Evolutionary conservation across 2,797 vertebrate genomes (phyloP).

Genomic region (Gallinago solitaria): DNA sequence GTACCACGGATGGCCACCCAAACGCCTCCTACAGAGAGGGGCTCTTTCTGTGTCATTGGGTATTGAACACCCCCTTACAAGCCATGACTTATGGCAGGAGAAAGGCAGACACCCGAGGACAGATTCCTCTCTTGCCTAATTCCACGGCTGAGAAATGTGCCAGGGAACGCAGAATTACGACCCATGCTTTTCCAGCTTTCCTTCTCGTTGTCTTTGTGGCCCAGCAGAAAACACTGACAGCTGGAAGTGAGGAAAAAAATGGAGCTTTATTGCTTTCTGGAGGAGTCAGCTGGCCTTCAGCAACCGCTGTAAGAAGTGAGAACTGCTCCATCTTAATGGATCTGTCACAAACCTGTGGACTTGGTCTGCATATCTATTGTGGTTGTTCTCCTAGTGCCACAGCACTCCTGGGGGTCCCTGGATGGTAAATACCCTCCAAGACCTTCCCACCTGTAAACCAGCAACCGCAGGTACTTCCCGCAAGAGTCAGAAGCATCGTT

Average conservation of each 20-base stretch:
- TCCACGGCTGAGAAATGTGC: neutral
- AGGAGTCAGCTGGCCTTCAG: neutral
- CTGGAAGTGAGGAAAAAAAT: neutral
- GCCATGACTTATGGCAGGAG: neutral
- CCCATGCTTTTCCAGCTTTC: neutral
- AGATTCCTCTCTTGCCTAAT: constrained; percentile 14
- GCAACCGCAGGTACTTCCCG: neutral
- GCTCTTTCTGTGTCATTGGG: neutral
- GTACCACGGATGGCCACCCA: rapidly evolving
- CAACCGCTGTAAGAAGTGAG: neutral
- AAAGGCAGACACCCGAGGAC: neutral
- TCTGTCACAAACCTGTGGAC: neutral
- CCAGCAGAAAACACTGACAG: neutral
- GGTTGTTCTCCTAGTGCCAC: neutral
- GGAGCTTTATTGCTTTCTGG: neutral
- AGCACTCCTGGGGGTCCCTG: neutral
- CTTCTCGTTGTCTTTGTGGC: neutral
- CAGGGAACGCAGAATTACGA: constrained; percentile 1
- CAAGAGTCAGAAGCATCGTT: neutral
- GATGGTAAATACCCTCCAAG: neutral
- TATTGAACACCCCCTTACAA: neutral
- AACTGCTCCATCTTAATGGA: neutral
- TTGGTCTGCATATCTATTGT: neutral
- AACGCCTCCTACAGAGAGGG: neutral
- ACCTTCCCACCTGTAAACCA: neutral